Conservation (phyloP, 2,797 vertebrate genomes). For the Pseudochirops corinnae region DNA sequence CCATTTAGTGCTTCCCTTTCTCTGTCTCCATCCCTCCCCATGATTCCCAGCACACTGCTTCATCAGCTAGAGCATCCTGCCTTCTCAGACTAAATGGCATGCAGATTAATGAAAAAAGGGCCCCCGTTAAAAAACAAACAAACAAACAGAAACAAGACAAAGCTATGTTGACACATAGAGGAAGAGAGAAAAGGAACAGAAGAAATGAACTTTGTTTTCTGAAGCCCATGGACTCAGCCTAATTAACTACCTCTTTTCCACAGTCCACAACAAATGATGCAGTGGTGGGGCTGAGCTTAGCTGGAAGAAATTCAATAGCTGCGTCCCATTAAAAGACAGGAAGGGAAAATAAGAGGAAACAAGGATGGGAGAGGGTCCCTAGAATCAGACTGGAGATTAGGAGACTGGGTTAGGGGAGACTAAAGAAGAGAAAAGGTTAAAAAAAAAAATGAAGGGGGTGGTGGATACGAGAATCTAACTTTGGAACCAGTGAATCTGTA, state of each 20-base stretch:
- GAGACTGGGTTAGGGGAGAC: not conserved
- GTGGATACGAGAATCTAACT: slow-evolving; percentile 62
- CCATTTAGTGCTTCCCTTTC: slow-evolving; percentile 64
- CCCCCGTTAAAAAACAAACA: slow-evolving; percentile 54
- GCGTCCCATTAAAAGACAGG: slow-evolving; percentile 80
- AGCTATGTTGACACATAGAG: not conserved
- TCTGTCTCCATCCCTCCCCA: slow-evolving; percentile 70
- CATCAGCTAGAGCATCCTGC: slow-evolving; percentile 77
- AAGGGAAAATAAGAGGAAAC: slow-evolving; percentile 45
- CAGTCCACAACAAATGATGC: slow-evolving; percentile 90
- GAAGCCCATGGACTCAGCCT: slow-evolving; percentile 81
- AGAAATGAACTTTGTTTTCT: slow-evolving; percentile 88
- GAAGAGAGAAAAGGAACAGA: slow-evolving; percentile 17
- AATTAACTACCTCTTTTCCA: slow-evolving; percentile 89
- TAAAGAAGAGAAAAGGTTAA: slow-evolving; percentile 35
- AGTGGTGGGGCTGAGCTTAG: slow-evolving; percentile 84
- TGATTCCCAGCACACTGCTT: slow-evolving; percentile 73
- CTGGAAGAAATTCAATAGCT: slow-evolving; percentile 87
- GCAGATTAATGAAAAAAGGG: slow-evolving; percentile 66
- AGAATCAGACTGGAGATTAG: not conserved
- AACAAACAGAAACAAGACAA: not conserved
- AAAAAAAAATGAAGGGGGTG: not conserved
- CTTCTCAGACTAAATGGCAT: slow-evolving; percentile 61
- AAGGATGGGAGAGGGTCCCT: not conserved
- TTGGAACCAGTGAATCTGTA: slow-evolving; percentile 61